Evolutionary conservation across 2,888 invertebrate genomes (phyloP).

Genomic region (Diplazon laetatorius): DNA sequence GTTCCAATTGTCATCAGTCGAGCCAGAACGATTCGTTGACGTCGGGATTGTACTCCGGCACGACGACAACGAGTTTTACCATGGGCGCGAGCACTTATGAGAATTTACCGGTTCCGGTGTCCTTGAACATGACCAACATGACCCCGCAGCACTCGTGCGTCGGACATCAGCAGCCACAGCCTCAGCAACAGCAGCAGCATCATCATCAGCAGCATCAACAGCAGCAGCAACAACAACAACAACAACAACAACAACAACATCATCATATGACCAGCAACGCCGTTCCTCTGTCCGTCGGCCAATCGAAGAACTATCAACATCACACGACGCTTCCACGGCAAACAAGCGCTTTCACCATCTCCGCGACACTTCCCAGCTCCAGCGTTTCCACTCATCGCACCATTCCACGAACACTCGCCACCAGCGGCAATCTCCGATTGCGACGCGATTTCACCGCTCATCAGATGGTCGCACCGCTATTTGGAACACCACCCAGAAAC

Average conservation of each 20-base stretch:
- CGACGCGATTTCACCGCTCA: slow-evolving; percentile 77
- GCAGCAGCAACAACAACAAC: no score
- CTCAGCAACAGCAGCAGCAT: no score
- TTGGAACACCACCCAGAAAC: slow-evolving; percentile 72
- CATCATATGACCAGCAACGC: slow-evolving; percentile 28
- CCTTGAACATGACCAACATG: slow-evolving; percentile 59
- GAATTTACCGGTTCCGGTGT: slow-evolving; percentile 76
- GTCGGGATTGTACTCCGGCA: slow-evolving; percentile 72
- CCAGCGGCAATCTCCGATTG: slow-evolving; percentile 75
- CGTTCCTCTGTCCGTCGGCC: slow-evolving; percentile 38
- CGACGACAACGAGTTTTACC: slow-evolving; percentile 77
- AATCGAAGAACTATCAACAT: slow-evolving; percentile 83
- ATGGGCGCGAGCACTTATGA: slow-evolving; percentile 78
- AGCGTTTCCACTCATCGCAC: slow-evolving; percentile 83
- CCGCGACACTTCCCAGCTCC: slow-evolving; percentile 80
- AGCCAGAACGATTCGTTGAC: slow-evolving; percentile 72
- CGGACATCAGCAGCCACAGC: slow-evolving; percentile 70
- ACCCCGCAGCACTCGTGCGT: slow-evolving; percentile 81
- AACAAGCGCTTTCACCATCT: slow-evolving; percentile 80
- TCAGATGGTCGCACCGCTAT: slow-evolving; percentile 74
- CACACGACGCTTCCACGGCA: slow-evolving; percentile 82
- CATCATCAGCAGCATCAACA: slow-evolving; percentile 58
- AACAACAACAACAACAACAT: slow-evolving; percentile 63
- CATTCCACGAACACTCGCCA: slow-evolving; percentile 83
- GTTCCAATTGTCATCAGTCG: slow-evolving; percentile 77